Evolutionary conservation across 2,113 vertebrate genomes (phyloP).

Genomic region (Clarias macrocephalus): DNA sequence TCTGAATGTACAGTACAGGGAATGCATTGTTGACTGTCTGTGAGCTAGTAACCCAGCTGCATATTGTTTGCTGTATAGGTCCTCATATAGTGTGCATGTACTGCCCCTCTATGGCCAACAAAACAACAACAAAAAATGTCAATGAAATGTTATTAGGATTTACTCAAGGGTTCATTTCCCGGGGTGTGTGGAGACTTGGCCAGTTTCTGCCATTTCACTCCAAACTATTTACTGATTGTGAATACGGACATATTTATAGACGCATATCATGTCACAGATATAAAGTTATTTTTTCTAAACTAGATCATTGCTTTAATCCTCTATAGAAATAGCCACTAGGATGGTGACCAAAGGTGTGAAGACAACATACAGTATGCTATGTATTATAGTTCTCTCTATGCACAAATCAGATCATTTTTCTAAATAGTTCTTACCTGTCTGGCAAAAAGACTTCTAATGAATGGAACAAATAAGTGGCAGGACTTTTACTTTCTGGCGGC

Average conservation of each 20-base stretch:
- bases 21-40: neutral
- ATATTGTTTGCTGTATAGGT: neutral
- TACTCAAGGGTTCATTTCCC: too few relatives aligned
- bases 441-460: too few relatives aligned
- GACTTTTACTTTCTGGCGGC: too few relatives aligned
- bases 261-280: neutral
- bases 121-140: too few relatives aligned
- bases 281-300: neutral
- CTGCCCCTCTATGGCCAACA: constrained; percentile 56
- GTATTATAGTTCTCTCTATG: too few relatives aligned
- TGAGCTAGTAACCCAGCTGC: neutral
- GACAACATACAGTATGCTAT: too few relatives aligned
- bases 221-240: neutral
- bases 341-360: too few relatives aligned
- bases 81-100: neutral
- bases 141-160: too few relatives aligned
- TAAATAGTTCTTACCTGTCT: too few relatives aligned
- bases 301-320: neutral
- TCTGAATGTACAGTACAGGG: neutral
- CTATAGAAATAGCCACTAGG: neutral
- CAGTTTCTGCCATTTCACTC: constrained; percentile 7
- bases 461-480: too few relatives aligned
- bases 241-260: neutral
- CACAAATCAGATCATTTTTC: too few relatives aligned
- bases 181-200: neutral